Evolutionary conservation across 2,797 vertebrate genomes (phyloP).

Genomic region (Halcyon chelicuti): DNA sequence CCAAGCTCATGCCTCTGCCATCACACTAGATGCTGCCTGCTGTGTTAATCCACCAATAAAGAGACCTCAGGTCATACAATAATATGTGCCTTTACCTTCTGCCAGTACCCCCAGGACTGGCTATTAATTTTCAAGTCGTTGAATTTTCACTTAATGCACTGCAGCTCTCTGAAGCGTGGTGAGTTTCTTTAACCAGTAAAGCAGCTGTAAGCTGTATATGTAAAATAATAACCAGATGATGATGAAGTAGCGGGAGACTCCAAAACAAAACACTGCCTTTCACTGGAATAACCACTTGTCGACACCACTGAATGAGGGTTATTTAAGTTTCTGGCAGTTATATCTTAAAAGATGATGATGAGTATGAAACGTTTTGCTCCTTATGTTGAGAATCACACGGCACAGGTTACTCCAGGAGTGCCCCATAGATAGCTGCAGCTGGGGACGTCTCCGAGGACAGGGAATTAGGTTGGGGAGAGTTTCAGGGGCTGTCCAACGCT

Average conservation of each 20-base stretch:
- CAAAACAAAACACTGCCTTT: neutral
- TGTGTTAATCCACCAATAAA: constrained; percentile 53
- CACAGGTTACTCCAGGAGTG: neutral
- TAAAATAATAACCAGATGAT: neutral
- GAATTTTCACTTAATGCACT: constrained; percentile 37
- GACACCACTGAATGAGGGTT: too few species aligned
- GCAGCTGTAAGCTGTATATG: neutral
- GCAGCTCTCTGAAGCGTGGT: constrained; percentile 1
- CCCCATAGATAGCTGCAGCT: neutral
- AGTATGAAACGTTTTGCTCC: neutral
- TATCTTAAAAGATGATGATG: neutral
- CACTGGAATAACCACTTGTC: neutral
- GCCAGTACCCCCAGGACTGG: neutral
- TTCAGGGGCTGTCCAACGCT: neutral
- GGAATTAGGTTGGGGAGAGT: neutral
- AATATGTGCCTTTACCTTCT: constrained; percentile 49
- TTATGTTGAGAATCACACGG: neutral
- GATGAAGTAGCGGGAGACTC: neutral
- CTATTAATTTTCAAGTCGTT: constrained; percentile 54
- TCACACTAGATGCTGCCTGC: neutral
- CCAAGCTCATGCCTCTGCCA: constrained; percentile 34
- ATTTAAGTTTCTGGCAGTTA: neutral
- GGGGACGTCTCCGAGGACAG: neutral
- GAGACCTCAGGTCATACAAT: constrained; percentile 29
- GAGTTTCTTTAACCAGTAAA: constrained; percentile 16